Evolutionary conservation across 1,140 invertebrate genomes (phyloP).

Genomic region (Periplaneta americana): DNA sequence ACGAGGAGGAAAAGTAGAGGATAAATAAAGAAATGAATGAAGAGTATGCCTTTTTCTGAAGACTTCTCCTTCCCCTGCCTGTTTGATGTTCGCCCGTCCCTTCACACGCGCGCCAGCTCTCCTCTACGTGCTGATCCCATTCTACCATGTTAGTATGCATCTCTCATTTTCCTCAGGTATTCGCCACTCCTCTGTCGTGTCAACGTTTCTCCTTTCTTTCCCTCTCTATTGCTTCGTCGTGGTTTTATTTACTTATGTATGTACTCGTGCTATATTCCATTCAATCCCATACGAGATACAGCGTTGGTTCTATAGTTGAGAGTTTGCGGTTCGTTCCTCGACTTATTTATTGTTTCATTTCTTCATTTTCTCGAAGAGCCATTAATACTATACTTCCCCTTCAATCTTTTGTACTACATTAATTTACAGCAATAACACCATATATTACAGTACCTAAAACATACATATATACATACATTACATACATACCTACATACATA

Average conservation of each 20-base stretch:
- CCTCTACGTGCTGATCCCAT: not conserved
- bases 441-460: too few species aligned
- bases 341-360: slow-evolving; percentile 4
- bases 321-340: not conserved
- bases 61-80: not conserved
- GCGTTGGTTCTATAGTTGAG: not conserved
- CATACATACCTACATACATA: too few species aligned
- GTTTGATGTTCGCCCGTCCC: not conserved
- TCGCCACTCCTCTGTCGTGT: not conserved
- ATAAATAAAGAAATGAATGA: not conserved
- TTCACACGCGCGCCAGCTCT: not conserved
- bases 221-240: not conserved
- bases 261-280: not conserved
- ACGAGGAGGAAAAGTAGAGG: not conserved
- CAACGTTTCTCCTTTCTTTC: not conserved
- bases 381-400: too few species aligned
- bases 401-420: too few species aligned
- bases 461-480: too few species aligned
- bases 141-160: not conserved
- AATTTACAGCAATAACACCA: too few species aligned
- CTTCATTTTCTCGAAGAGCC: too few species aligned
- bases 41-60: not conserved
- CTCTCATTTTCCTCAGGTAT: not conserved
- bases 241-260: not conserved
- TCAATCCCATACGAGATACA: too few species aligned